These are phyloP conservation scores for Drosophila acutilabella DNA, from an alignment of 2,888 invertebrate genomes.

Conservation along the genomic window DNA sequence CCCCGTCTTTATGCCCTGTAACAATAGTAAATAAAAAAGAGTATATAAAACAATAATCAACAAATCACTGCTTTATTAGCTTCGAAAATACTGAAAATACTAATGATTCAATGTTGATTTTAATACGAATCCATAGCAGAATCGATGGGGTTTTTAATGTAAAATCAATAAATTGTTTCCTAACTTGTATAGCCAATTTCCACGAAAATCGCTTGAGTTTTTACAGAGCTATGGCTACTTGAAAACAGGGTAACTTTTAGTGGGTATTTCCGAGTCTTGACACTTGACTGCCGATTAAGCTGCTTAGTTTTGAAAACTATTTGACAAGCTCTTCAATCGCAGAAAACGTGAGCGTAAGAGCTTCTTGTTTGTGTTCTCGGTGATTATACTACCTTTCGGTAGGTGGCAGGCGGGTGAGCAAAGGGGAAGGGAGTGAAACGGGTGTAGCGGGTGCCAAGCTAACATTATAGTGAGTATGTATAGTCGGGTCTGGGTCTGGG, in stretches of 20 bases:
- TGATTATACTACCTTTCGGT: conserved; percentile 20
- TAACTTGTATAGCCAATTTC: background rate
- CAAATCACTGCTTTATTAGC: too few species aligned
- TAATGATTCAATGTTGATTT: too few species aligned
- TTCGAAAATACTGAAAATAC: too few species aligned
- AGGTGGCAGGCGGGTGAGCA: conserved; percentile 28
- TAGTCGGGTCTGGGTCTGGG: conserved; percentile 16
- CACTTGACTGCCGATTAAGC: background rate
- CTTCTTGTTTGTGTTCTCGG: conserved; percentile 28
- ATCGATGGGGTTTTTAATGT: background rate
- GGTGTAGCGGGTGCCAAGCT: background rate
- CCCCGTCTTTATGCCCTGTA: too few species aligned
- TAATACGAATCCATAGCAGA: too few species aligned
- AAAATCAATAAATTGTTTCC: background rate
- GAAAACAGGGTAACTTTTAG: background rate
- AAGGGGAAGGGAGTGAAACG: too few species aligned
- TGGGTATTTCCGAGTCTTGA: background rate
- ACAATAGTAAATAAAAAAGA: too few species aligned
- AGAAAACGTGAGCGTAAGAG: conserved; percentile 53
- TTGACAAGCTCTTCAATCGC: conserved; percentile 57
- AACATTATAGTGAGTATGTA: conserved; percentile 3
- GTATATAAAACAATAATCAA: too few species aligned
- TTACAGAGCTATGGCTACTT: background rate
- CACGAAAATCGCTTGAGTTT: background rate
- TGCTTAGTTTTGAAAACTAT: conserved; percentile 36